Percentiles rank a stretch among this genome's conserved stretches.
Conservation (phyloP, 2,113 vertebrate species). For the Theristicus caerulescens region DNA sequence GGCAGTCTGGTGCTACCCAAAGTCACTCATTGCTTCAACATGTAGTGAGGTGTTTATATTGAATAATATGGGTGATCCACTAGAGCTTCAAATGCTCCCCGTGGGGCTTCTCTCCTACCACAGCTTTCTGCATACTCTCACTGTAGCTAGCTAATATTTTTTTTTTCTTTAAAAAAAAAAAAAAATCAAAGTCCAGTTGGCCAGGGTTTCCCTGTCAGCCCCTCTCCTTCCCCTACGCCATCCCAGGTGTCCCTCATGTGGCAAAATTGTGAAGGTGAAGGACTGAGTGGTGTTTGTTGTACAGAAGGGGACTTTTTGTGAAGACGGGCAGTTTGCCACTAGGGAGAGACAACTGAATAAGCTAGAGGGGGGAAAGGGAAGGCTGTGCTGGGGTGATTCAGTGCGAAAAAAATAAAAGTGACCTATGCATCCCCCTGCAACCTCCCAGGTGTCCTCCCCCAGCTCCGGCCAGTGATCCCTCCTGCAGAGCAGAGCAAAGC, state of each 20-base stretch:
- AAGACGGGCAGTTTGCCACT: neutral
- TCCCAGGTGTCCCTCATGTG: fast-evolving
- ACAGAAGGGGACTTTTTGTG: neutral
- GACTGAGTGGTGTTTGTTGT: neutral
- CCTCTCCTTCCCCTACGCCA: neutral
- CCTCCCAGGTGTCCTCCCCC: neutral
- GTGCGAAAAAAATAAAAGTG: neutral
- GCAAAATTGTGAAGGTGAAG: neutral
- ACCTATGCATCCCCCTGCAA: neutral
- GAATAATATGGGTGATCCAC: neutral
- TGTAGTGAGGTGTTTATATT: neutral
- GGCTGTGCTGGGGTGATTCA: neutral
- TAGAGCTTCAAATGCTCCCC: neutral
- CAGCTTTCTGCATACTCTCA: neutral
- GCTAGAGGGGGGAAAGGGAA: neutral
- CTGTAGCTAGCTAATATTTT: neutral
- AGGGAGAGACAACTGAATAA: neutral
- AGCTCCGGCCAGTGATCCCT: neutral
- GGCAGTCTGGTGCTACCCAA: neutral
- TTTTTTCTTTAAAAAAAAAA: neutral
- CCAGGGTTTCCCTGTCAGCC: neutral
- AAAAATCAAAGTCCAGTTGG: neutral
- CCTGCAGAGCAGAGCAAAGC: neutral
- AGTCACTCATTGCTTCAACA: neutral
- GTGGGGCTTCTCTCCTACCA: neutral